Percentiles rank a stretch among this genome's conserved stretches.
Evolutionary conservation across 2,888 invertebrate genomes (phyloP).

Genomic region (Mellilla xanthometata): DNA sequence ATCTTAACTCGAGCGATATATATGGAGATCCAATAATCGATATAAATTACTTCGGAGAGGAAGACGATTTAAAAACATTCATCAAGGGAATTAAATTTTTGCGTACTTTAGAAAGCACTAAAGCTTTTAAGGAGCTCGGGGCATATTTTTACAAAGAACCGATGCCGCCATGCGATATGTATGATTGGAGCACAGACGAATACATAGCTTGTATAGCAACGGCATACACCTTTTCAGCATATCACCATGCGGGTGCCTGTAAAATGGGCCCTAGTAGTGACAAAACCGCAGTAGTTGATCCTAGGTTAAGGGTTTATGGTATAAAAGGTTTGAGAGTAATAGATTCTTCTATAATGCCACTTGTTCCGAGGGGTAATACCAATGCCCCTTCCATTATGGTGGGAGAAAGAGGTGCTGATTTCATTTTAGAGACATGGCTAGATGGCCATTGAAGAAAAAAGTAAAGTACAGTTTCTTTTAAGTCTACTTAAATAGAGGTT

Average conservation of each 20-base stretch:
- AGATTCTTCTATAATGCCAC: constrained; percentile 92
- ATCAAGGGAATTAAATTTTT: constrained; percentile 83
- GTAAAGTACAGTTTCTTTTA: no score
- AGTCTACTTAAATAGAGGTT: no score
- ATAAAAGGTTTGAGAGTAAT: constrained; percentile 83
- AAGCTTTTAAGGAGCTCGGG: constrained; percentile 80
- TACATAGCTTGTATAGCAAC: constrained; percentile 85
- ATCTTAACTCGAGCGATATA: constrained; percentile 85
- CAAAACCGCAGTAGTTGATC: constrained; percentile 85
- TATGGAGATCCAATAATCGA: constrained; percentile 86
- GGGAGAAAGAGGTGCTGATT: constrained; percentile 78
- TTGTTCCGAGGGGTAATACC: constrained; percentile 89
- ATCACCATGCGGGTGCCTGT: constrained; percentile 64
- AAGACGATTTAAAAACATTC: constrained; percentile 82
- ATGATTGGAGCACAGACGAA: constrained; percentile 82
- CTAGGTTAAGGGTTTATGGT: constrained; percentile 85
- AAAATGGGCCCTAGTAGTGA: constrained; percentile 82
- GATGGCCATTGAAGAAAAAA: no score
- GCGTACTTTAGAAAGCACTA: constrained; percentile 79
- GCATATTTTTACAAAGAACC: constrained; percentile 76
- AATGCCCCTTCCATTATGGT: constrained; percentile 92
- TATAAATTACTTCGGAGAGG: constrained; percentile 84
- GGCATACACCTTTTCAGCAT: constrained; percentile 80
- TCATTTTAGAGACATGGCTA: constrained; percentile 52
- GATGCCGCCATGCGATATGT: constrained; percentile 81